Base-by-base conservation (phyloP, 1,140 invertebrate species). In the Drosophila cardini region DNA sequence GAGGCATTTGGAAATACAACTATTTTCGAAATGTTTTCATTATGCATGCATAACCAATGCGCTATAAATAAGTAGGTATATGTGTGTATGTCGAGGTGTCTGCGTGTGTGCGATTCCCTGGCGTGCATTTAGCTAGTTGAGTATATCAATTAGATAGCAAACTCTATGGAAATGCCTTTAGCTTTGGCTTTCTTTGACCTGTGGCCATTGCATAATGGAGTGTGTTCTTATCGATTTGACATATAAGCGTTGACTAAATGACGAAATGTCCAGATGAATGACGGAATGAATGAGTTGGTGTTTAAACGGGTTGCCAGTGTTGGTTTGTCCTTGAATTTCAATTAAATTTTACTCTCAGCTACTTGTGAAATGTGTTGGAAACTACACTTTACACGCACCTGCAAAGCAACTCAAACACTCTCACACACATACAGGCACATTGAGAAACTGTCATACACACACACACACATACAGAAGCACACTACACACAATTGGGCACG, bases 241-340 rank as follows among this genome's bases (percentile, higher is more conserved):
- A 69, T 73, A 69, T 73, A 69, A 69, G 40, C 64, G 55, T 11
- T 6, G 26, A 50, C 63, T 34, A 46, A 53, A 42, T 63, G 60
- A 18, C 45, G 4, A 13, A 32, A 42, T 63, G 32, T n/a, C 15
- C 38, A 52, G 16, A 9, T 38, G 46, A 38, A 42, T 52, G 38
- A 72, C 21, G n/a, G 15, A 26, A 36, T 64, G 34, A 45, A 45
- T 69, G 26, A 53, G 7, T 30, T 45, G 11, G 36, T 30, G 38
- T 4, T 8, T 36, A 34, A 5, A 15, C 53, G 40, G 57, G 57
- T 45, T 65, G 53, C 26, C 61, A 57, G 40, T 11, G 21, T 26
- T 61, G 48, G 6, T 13, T 30, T 87, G 84, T 89, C 83, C 83
- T 87, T 87, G 83, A 89, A 83, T 79, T 82, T 74, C 65, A 87